phyloP scores from a whole-genome alignment of 2,888 invertebrate genomes.

The Platycnemis pennipes region DNA sequence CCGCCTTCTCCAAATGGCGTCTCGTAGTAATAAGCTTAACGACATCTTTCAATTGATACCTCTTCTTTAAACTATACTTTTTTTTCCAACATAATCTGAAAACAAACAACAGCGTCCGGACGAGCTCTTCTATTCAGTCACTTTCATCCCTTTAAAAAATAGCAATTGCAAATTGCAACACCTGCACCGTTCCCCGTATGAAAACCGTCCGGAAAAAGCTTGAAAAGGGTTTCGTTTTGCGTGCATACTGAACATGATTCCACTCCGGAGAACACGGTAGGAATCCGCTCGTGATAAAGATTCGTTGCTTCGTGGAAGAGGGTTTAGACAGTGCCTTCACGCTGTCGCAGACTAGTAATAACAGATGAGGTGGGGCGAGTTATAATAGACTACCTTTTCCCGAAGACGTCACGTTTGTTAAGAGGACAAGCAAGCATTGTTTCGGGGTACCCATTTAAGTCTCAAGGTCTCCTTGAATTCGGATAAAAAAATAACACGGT shows the following conservation, averaged over 20 bases:
- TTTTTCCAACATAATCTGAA: too few species aligned
- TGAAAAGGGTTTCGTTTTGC: not conserved
- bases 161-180: not conserved
- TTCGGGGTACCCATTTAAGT: not conserved
- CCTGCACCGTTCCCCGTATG: not conserved
- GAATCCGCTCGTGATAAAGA: not conserved
- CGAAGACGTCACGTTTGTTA: not conserved
- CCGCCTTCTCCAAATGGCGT: too few species aligned
- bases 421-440: not conserved
- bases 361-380: not conserved
- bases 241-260: not conserved
- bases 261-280: not conserved
- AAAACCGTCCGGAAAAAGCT: not conserved
- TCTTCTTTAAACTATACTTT: too few species aligned
- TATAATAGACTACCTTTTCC: not conserved
- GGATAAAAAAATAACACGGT: slow-evolving; percentile 16
- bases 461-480: not conserved
- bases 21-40: too few species aligned
- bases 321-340: not conserved
- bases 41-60: too few species aligned
- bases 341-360: not conserved
- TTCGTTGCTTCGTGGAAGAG: not conserved
- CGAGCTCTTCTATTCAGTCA: too few species aligned
- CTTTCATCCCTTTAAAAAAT: not conserved
- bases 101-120: too few species aligned